These are phyloP conservation scores for Rhegmatorhina hoffmannsi DNA, from an alignment of 2,113 vertebrate species.

Conservation along the genomic window DNA sequence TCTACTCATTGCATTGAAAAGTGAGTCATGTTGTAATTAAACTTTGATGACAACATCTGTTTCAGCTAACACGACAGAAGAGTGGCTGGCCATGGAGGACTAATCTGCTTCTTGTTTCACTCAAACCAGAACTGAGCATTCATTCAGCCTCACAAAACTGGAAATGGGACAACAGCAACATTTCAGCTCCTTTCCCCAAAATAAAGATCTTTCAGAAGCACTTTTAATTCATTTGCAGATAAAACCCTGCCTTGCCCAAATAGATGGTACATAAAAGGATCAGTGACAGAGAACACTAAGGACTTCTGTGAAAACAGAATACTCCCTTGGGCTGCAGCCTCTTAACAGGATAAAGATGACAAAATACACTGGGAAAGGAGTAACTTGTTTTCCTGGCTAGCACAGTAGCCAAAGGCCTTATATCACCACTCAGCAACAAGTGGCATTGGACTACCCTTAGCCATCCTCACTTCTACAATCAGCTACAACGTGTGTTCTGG, in stretches of 20 bases:
- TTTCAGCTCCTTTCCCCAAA: background rate
- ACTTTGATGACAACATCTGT: slow-evolving; percentile 55
- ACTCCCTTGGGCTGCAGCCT: background rate
- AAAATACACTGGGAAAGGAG: slow-evolving; percentile 4
- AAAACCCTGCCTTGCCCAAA: slow-evolving; percentile 27
- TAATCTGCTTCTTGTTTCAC: background rate
- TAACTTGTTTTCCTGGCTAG: background rate
- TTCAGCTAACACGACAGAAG: background rate
- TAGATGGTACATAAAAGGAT: background rate
- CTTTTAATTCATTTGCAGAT: slow-evolving; percentile 27
- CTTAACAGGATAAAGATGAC: background rate
- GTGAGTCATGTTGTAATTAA: slow-evolving; percentile 26
- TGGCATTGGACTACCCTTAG: background rate
- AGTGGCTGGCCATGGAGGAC: background rate
- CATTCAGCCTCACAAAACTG: slow-evolving; percentile 19
- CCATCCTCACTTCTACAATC: background rate
- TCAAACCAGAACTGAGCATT: background rate
- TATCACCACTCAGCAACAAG: background rate
- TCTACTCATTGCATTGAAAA: background rate
- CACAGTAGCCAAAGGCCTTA: background rate
- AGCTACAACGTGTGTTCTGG: background rate
- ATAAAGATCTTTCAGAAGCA: slow-evolving; percentile 10
- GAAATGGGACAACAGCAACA: slow-evolving; percentile 8
- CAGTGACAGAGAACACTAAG: background rate
- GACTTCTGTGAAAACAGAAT: background rate